phyloP scores from a whole-genome alignment of 2,797 vertebrate species.

The Enteromius viviparus region DNA sequence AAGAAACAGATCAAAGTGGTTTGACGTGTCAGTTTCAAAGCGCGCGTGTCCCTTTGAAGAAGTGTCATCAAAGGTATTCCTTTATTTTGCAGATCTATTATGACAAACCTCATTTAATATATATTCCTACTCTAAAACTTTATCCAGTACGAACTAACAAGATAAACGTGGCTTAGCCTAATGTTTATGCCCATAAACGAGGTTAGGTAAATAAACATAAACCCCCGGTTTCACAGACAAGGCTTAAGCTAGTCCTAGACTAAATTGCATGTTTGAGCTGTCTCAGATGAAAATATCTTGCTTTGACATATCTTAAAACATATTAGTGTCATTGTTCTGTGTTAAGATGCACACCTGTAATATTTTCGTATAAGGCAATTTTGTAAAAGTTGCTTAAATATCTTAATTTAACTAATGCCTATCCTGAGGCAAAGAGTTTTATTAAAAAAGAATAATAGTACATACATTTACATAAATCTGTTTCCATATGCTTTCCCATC shows the following conservation, averaged over 20 bases:
- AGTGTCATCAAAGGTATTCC: neutral
- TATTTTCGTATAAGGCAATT: too few relatives aligned
- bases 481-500: neutral
- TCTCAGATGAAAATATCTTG: too few relatives aligned
- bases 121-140: neutral
- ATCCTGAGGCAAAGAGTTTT: neutral
- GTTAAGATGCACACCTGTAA: too few relatives aligned
- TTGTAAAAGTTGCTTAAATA: too few relatives aligned
- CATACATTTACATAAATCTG: neutral
- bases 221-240: too few relatives aligned
- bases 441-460: neutral
- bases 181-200: neutral
- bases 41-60: slow-evolving; percentile 20
- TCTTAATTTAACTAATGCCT: too few relatives aligned
- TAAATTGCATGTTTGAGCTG: too few relatives aligned
- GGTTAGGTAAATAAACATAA: neutral
- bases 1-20: too few relatives aligned
- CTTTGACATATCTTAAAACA: too few relatives aligned
- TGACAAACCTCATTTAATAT: neutral
- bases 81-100: neutral
- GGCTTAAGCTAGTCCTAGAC: too few relatives aligned
- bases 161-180: neutral
- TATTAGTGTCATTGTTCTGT: too few relatives aligned
- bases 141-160: neutral
- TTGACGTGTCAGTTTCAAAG: neutral